Conservation (phyloP, 2,888 invertebrate species). For the Athalia circularis region DNA sequence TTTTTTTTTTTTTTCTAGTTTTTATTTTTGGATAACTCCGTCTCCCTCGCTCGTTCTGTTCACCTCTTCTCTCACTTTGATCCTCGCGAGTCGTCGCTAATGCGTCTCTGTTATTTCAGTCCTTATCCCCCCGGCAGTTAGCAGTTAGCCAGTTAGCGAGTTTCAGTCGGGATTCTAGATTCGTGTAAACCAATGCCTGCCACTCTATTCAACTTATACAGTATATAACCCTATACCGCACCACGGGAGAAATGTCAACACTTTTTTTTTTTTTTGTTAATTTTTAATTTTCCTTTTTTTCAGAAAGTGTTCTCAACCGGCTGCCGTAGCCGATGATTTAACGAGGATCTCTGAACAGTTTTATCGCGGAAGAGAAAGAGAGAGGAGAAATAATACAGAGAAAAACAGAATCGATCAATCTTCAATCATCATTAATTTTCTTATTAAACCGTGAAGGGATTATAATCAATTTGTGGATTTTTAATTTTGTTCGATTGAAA, state of each 20-base stretch:
- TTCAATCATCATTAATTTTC: no score
- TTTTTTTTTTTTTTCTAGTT: no score
- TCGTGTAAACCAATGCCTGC: slow-evolving; percentile 60
- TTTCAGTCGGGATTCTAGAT: slow-evolving; percentile 56
- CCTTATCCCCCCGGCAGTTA: slow-evolving; percentile 58
- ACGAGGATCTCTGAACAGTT: no score
- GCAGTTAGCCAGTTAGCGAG: slow-evolving; percentile 46
- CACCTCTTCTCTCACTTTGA: slow-evolving; percentile 60
- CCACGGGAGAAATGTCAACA: no score
- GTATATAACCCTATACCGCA: neutral
- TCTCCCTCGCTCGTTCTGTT: slow-evolving; percentile 48
- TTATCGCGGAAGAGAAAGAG: no score
- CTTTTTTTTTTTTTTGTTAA: no score
- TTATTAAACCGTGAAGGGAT: no score
- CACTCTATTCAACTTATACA: slow-evolving; percentile 11
- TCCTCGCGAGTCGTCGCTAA: slow-evolving; percentile 65
- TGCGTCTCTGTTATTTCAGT: slow-evolving; percentile 71
- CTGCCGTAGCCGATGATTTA: no score
- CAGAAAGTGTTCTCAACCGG: no score
- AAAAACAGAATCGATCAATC: no score
- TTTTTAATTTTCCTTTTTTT: no score
- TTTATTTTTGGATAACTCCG: slow-evolving; percentile 14
- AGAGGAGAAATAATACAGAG: no score
- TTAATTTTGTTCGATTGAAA: neutral
- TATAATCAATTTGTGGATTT: neutral